Conservation (phyloP, 30 jellyfish, hydroid and myxozoan genomes). For the Hydractinia symbiolongicarpus region DNA sequence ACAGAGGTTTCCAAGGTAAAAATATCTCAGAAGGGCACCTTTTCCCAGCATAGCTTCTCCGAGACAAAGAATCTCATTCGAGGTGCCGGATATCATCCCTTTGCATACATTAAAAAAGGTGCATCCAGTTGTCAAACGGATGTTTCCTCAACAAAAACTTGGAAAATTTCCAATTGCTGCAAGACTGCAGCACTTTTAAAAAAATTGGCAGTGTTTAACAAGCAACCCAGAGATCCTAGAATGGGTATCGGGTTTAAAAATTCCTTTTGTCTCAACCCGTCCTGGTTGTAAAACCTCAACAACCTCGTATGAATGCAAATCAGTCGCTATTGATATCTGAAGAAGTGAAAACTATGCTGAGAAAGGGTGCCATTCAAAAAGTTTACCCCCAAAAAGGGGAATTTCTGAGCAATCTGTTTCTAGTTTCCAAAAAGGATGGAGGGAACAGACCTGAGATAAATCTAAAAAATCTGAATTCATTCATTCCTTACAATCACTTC, state of each 20-base stretch:
- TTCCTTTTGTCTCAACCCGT: not conserved
- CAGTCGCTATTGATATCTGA: not conserved
- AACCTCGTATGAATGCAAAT: not conserved
- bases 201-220: not conserved
- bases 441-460: not conserved
- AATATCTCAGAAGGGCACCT: too few relatives aligned
- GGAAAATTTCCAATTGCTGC: not conserved
- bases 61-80: too few relatives aligned
- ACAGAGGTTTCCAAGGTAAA: too few relatives aligned
- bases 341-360: not conserved
- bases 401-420: not conserved
- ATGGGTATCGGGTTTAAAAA: not conserved
- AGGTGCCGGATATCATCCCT: conserved; percentile 1
- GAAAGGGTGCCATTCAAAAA: conserved; percentile 3
- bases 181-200: not conserved
- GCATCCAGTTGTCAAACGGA: not conserved
- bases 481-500: not conserved
- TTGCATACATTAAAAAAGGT: not conserved
- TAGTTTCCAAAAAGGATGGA: not conserved
- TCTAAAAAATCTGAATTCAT: not conserved
- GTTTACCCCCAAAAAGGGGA: not conserved
- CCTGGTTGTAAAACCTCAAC: not conserved
- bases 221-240: conserved; percentile 10
- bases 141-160: not conserved
- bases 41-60: too few relatives aligned